Percentiles rank a stretch among this genome's conserved stretches.
These are phyloP conservation scores for Plotosus lineatus DNA, from an alignment of 2,113 vertebrate species.

Conservation along the genomic window DNA sequence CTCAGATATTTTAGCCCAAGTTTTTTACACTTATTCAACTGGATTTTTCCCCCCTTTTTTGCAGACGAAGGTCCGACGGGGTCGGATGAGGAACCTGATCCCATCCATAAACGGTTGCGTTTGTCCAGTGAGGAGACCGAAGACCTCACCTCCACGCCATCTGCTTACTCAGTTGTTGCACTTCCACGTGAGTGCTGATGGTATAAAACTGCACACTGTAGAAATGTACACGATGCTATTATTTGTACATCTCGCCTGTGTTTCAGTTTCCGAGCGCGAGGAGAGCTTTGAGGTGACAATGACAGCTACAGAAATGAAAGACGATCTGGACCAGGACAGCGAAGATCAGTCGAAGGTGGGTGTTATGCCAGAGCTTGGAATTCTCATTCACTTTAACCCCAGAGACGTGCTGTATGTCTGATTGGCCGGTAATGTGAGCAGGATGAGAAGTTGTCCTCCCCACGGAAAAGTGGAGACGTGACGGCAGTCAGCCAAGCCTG, in stretches of 20 bases:
- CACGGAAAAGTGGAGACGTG: conserved; percentile 82
- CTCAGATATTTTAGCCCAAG: neutral
- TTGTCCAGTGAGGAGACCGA: conserved; percentile 83
- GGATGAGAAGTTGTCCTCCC: conserved; percentile 79
- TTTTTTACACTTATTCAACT: neutral
- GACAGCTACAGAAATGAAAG: conserved; percentile 89
- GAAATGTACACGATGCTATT: neutral
- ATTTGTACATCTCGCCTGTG: neutral
- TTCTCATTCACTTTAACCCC: neutral
- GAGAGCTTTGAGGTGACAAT: conserved; percentile 98
- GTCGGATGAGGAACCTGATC: conserved; percentile 82
- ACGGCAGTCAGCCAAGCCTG: conserved; percentile 96
- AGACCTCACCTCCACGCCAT: conserved; percentile 69
- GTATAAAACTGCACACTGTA: neutral
- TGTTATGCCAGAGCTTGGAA: neutral
- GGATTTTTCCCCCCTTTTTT: no score
- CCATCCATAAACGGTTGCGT: conserved; percentile 86
- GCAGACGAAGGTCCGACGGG: conserved; percentile 79
- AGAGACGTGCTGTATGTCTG: neutral
- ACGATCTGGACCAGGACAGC: conserved; percentile 82
- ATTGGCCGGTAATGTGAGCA: conserved; percentile 63
- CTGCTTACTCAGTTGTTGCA: conserved; percentile 87
- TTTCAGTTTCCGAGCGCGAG: conserved; percentile 86
- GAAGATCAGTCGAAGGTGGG: conserved; percentile 89
- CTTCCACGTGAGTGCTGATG: conserved; percentile 82